Evolutionary conservation across 2,113 vertebrate species (phyloP), one percentile per base, ranked within the genome.

Genomic region (Guaruba guarouba): DNA sequence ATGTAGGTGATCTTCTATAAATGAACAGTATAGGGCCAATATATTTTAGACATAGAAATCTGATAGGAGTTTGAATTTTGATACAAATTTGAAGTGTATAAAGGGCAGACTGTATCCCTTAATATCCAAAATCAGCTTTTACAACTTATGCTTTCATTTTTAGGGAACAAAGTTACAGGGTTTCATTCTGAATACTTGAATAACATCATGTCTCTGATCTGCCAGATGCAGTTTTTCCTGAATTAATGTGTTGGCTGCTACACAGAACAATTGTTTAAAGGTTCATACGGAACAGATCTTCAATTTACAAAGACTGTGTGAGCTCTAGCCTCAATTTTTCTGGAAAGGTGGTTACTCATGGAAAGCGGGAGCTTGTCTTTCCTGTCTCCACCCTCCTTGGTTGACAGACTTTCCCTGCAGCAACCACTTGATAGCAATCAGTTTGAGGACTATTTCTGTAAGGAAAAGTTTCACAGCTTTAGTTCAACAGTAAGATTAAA

Each of bases 381-480:
- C 37, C 16, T 86, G 69, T 79, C 81, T 89, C 86, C 89, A 55
- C 91, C 76, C 43, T 94, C 27, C 29, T 55, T 77, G 28, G 13
- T 35, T 95, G 91, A 84, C 79, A 93, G 86, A 70, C 85, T 70
- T 95, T 89, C 86, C 95, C 81, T 95, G 51, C 57, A 95, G 91
- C 76, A 55, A 48, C 64, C 88, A 90, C 76, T 88, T 92, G 94
- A 88, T 88, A 96, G 79, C 83, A 77, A 78, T 78, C 90, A 86
- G 67, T 90, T 90, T 88, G 90, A 1, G 52, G 90, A 92, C 86
- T 95, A 94, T 94, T 95, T 95, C 88, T 88, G 82, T 80, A 81
- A 93, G 64, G 76, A 81, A 71, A 88, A 86, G 79, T 82, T 97
- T 95, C 94, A 90, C 68, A 88, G 88, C 64, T 96, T 81, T 94